Base-by-base conservation (phyloP, 37 sponge, comb jelly and placozoan species). In the Bolinopsis microptera region DNA sequence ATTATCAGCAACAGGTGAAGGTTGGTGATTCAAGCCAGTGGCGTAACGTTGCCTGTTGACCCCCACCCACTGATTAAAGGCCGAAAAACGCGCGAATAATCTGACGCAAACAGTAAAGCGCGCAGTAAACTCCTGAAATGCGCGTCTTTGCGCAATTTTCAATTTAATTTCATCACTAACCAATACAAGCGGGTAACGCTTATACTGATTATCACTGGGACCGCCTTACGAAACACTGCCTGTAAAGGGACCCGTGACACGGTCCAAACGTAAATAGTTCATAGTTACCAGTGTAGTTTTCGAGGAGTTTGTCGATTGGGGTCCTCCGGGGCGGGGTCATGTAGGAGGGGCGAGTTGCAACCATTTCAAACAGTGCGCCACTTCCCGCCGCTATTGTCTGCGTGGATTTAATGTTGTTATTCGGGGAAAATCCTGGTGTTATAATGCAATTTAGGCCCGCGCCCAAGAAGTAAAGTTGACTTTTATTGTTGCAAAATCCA, bases 251-350 rank as follows among this genome's bases (percentile, higher is more conserved):
- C 61, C 13, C 61, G 61, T 48, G 61, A 48, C 61, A 18, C 13
- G 13, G 61, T 13, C n/a, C n/a, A n/a, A n/a, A n/a, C n/a, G n/a
- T n/a, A n/a, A n/a, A n/a, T n/a, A n/a, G n/a, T n/a, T n/a, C n/a
- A n/a, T 48, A 48, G 61, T 48, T 86, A 86, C 90, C 90, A 2
- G 61, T 86, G 30, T 86, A 86, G 61, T 86, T 86, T 23, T 86
- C 90, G 26, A 38, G 90, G 26, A 72, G 75, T 86, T 34, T 86
- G 5, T 86, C 90, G 1, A 34, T 28, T n/a, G 90, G 40, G 13
- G 41, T 39, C 0, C 90, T 28, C 3, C 36, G 35, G n/a, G 90
- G 90, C 16, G 90, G 90, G 61, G 90, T 86, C 90, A 86, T 86
- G 61, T 86, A 86, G 0, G 90, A 24, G 13, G 90, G 90, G 1